A percentile compares a stretch with the other conserved stretches of the same genome.
phyloP scores from a whole-genome alignment of 2,888 invertebrate genomes.

The Ferrisia virgata region DNA sequence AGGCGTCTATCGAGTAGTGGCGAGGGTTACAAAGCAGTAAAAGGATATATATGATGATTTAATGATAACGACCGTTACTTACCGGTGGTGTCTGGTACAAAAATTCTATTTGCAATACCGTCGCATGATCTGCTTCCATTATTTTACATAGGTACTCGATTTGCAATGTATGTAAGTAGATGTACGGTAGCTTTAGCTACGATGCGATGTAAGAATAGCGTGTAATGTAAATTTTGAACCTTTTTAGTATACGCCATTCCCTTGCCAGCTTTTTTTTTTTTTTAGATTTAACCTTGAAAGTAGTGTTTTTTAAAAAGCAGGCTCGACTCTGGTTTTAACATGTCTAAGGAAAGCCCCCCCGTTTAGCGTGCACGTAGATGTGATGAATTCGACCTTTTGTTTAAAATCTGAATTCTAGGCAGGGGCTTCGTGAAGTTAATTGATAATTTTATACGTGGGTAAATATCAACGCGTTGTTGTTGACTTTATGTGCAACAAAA shows the following conservation, averaged over 20 bases:
- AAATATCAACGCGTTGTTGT: neutral
- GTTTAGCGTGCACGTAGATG: neutral
- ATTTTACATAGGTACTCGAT: neutral
- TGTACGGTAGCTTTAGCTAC: neutral
- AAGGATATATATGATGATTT: neutral
- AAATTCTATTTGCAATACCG: neutral
- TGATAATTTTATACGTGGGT: neutral
- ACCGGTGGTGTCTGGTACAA: constrained; percentile 4
- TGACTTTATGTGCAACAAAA: too few relatives aligned
- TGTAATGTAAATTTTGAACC: neutral
- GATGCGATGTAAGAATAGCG: too few relatives aligned
- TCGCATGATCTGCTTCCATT: neutral
- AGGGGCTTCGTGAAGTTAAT: neutral
- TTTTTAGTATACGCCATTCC: neutral
- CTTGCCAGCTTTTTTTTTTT: too few relatives aligned
- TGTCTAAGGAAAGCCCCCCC: neutral
- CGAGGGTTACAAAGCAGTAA: too few relatives aligned
- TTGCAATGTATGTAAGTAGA: neutral
- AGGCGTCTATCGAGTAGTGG: too few relatives aligned
- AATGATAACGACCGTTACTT: neutral
- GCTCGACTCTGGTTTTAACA: neutral
- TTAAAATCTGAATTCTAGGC: neutral
- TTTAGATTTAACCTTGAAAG: constrained; percentile 11
- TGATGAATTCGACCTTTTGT: neutral
- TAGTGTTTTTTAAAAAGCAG: neutral